phyloP scores from a whole-genome alignment of 2,797 vertebrate species.

The Xiphophorus birchmanni region DNA sequence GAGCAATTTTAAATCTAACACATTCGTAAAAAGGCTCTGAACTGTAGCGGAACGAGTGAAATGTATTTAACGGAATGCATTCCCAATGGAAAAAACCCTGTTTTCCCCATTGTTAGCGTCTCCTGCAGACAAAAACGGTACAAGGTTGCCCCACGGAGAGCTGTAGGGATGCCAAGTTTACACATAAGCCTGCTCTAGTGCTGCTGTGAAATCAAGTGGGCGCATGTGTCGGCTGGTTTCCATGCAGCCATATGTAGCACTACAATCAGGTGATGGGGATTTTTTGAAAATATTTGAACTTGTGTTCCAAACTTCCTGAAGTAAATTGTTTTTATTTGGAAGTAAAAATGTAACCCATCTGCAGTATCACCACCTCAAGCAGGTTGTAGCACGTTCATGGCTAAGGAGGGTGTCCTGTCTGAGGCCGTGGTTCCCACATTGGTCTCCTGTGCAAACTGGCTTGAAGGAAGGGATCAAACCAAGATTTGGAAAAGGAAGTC shows the following conservation, averaged over 20 bases:
- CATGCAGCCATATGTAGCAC: not conserved
- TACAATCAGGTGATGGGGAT: not conserved
- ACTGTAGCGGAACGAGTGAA: constrained; percentile 30
- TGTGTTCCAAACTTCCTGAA: not conserved
- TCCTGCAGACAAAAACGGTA: constrained; percentile 13
- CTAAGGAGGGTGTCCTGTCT: not conserved
- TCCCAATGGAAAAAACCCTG: constrained; percentile 25
- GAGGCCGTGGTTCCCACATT: not conserved
- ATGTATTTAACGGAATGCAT: constrained; percentile 45
- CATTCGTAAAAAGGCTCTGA: constrained; percentile 32
- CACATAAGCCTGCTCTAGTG: not conserved
- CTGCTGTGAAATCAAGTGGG: constrained; percentile 17
- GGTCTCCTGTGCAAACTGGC: not conserved
- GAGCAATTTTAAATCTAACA: constrained; percentile 46
- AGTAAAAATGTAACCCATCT: not conserved
- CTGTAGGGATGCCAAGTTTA: constrained; percentile 5
- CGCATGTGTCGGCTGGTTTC: constrained; percentile 1
- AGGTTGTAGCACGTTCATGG: not conserved
- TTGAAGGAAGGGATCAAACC: not conserved
- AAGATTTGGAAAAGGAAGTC: not conserved
- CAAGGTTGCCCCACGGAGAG: constrained; percentile 3
- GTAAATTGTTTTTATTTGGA: not conserved
- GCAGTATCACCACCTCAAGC: not conserved
- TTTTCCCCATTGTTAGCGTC: constrained; percentile 8
- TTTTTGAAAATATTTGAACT: not conserved